These are phyloP conservation scores for Ancistrus triradiatus DNA, from an alignment of 2,113 vertebrate species.

Conservation along the genomic window DNA sequence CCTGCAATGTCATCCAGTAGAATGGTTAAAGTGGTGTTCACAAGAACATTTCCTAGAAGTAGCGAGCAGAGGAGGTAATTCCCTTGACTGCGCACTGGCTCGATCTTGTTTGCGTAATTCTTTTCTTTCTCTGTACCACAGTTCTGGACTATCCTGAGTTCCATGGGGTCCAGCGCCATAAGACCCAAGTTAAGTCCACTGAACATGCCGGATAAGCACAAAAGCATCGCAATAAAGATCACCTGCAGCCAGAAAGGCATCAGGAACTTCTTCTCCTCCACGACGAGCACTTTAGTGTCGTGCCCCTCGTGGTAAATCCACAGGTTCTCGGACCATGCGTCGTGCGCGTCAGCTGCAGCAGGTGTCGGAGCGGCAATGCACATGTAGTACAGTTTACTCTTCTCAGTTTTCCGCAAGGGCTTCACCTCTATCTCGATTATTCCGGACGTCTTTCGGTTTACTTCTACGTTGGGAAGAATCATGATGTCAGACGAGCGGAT, in stretches of 20 bases:
- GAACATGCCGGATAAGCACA: conserved; percentile 50
- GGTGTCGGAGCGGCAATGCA: conserved; percentile 34
- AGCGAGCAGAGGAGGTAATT: conserved; percentile 49
- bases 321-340: conserved; percentile 35
- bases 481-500: conserved; percentile 45
- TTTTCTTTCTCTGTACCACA: conserved; percentile 50
- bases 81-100: conserved; percentile 48
- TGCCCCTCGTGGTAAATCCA: conserved; percentile 47
- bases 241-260: conserved; percentile 50
- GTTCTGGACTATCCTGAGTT: conserved; percentile 49
- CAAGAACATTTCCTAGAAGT: conserved; percentile 46
- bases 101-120: conserved; percentile 46
- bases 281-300: conserved; percentile 46
- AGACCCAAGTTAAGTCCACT: conserved; percentile 49
- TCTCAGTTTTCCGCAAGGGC: conserved; percentile 46
- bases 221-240: conserved; percentile 45
- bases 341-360: conserved; percentile 12
- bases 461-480: conserved; percentile 36
- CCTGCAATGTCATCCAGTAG: conserved; percentile 48
- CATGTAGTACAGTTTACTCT: conserved; percentile 46
- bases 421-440: conserved; percentile 45
- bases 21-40: conserved; percentile 49
- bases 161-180: conserved; percentile 51
- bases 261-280: conserved; percentile 50
- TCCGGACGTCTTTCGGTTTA: conserved; percentile 43